Base-by-base conservation (phyloP, 2,113 vertebrate species). In the Cepphus grylle region DNA sequence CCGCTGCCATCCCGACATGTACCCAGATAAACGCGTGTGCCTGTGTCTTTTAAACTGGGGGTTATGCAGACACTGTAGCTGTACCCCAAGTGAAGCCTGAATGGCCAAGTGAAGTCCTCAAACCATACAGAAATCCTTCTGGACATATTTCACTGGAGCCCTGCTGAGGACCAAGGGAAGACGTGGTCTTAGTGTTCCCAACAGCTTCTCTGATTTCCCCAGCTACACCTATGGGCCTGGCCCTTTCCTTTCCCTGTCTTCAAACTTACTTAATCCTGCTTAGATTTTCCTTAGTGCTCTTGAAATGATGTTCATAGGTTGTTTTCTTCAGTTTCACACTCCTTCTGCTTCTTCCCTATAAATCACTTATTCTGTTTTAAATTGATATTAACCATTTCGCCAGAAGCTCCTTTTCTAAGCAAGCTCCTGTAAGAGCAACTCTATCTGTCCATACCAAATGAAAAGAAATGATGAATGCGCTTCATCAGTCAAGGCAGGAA, bases 21-120 rank as follows among this genome's bases (percentile, higher is more conserved):
- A 5, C 0, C 2, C 5, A 0, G 13, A 19, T 19, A 53, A 83
- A 53, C 0, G 4, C n/a, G 7, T 0, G 0, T 1, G 6, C 21
- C 26, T 25, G 21, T 15, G 21, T 12, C 58, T 38, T 2, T 6
- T 42, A 20, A 58, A 6, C 21, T 43, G 45, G 20, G 21, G 23
- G 25, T 36, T 25, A 27, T 3, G 9, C 21, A 32, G 42, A 25
- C 22, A 34, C 22, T 5, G 32, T 4, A 32, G 27, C 70, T 90
- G 34, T 34, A 17, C 42, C 52, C 65, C 17, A 49, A 0, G 0
- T 32, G 52, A 36, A 82, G 50, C 36, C 38, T 76, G 45, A 53
- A 19, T 21, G 19, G 43, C n/a, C 74, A 58, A 42, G 23, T 20
- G 34, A 62, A 43, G 58, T n/a, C 42, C 38, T 63, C 12, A 38